phyloP scores from a whole-genome alignment of 1,140 invertebrate species.

The Apolygus lucorum region DNA sequence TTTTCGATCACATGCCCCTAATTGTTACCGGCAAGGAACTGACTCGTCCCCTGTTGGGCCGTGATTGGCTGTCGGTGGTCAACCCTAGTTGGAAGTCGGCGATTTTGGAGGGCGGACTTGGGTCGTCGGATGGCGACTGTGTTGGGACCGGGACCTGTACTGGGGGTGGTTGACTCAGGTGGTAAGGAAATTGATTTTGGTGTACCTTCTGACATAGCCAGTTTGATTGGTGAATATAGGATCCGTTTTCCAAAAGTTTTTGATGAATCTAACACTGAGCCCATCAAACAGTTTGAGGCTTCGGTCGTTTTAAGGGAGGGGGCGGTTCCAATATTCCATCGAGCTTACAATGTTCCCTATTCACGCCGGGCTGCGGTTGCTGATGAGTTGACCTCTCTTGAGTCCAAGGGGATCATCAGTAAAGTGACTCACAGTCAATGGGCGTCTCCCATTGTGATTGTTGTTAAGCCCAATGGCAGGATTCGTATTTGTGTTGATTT shows the following conservation, averaged over 20 bases:
- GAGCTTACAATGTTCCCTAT: not conserved
- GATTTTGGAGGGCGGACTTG: too few species aligned
- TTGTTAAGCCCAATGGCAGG: not conserved
- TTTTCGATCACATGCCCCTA: not conserved
- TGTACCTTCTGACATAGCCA: too few species aligned
- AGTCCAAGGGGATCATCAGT: not conserved
- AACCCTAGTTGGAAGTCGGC: too few species aligned
- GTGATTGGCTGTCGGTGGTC: not conserved
- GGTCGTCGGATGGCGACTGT: too few species aligned
- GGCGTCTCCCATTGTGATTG: not conserved
- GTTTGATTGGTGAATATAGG: too few species aligned
- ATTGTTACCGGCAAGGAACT: not conserved
- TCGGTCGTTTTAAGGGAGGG: not conserved
- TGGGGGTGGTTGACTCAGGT: too few species aligned
- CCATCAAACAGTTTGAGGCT: not conserved
- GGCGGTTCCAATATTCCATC: not conserved
- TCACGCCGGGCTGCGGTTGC: not conserved
- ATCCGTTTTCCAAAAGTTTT: too few species aligned
- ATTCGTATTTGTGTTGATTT: not conserved
- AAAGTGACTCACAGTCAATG: not conserved
- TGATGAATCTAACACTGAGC: too few species aligned
- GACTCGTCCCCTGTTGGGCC: not conserved
- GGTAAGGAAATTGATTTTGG: too few species aligned
- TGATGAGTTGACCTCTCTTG: not conserved
- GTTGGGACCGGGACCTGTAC: too few species aligned